These are phyloP conservation scores for Belonocnema kinseyi DNA, from an alignment of 1,140 invertebrate species.

Conservation along the genomic window DNA sequence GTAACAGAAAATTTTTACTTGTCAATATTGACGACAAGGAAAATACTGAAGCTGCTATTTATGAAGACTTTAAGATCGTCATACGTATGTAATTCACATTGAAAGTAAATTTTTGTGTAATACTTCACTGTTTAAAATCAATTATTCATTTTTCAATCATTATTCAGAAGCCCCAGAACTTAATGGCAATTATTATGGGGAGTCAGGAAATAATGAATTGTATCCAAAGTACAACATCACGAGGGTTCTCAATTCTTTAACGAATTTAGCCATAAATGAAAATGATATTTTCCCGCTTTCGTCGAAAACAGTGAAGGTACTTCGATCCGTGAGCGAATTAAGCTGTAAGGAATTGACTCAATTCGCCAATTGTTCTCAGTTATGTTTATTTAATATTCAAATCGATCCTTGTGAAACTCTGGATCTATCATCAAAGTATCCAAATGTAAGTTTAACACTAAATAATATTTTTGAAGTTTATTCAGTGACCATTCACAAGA, in stretches of 20 bases:
- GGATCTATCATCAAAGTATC: constrained; percentile 59
- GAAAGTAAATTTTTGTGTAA: too few species aligned
- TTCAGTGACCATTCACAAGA: too few species aligned
- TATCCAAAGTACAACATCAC: constrained; percentile 57
- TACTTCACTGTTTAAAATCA: too few species aligned
- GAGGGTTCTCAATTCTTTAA: constrained; percentile 51
- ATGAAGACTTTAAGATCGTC: constrained; percentile 60
- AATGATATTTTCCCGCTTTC: constrained; percentile 10
- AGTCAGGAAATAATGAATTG: constrained; percentile 43
- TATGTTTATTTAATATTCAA: constrained; percentile 68
- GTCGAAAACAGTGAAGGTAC: constrained; percentile 29
- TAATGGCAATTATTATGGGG: constrained; percentile 56
- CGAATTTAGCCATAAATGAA: constrained; percentile 51
- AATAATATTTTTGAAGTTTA: background rate
- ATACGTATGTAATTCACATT: constrained; percentile 49
- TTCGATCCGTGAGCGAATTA: constrained; percentile 53
- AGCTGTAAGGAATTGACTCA: constrained; percentile 43
- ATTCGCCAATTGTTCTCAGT: constrained; percentile 48
- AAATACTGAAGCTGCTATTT: constrained; percentile 50
- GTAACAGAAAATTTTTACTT: constrained; percentile 46
- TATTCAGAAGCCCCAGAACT: constrained; percentile 42
- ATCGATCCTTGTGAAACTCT: constrained; percentile 67
- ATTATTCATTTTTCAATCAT: background rate
- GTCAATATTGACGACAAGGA: constrained; percentile 62
- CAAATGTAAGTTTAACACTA: constrained; percentile 50